Evolutionary conservation across 2,888 invertebrate species (phyloP), one percentile per base, ranked within the genome.

Genomic region (Taenaris catops): DNA sequence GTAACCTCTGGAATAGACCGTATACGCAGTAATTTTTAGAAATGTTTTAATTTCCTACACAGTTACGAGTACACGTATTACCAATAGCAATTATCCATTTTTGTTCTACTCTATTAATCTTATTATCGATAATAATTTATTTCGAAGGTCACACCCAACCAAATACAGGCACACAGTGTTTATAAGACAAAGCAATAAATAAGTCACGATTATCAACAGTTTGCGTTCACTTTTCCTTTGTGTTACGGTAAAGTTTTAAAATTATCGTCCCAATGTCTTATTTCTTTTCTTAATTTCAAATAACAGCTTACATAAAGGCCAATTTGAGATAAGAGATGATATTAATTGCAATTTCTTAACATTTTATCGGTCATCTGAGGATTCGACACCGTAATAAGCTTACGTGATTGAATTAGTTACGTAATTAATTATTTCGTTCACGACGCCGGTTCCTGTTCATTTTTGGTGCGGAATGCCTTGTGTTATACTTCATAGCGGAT

Each of bases 341-440:
- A 28, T 41, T 34, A 38, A 38, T 33, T 44, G 47, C 46, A 48
- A 43, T 48, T 46, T 41, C 20, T 26, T 48, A 17, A 26, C 23
- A 18, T 40, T 34, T 23, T 12, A 29, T 34, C 35, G 16, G 8
- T 29, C 25, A n/a, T 17, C 12, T n/a, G 29, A 14, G 19, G 36
- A 24, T 38, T 44, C 37, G 39, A 35, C 19, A 42, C 34, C 40
- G 34, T 39, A 42, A 41, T 39, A 40, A 47, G 50, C 51, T 70
- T 69, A 64, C 73, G 66, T 66, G 69, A 67, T 48, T 58, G 52
- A 40, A 49, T 56, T 56, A 47, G 51, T 69, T 68, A 64, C 55
- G 57, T 61, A 64, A 70, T 63, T 66, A 56, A 59, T 64, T 50
- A 74, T 66, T 71, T 60, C 46, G 52, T 65, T 66, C 64, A 66